Conservation (phyloP, 1,140 invertebrate species). For the Charaxes varanes region DNA sequence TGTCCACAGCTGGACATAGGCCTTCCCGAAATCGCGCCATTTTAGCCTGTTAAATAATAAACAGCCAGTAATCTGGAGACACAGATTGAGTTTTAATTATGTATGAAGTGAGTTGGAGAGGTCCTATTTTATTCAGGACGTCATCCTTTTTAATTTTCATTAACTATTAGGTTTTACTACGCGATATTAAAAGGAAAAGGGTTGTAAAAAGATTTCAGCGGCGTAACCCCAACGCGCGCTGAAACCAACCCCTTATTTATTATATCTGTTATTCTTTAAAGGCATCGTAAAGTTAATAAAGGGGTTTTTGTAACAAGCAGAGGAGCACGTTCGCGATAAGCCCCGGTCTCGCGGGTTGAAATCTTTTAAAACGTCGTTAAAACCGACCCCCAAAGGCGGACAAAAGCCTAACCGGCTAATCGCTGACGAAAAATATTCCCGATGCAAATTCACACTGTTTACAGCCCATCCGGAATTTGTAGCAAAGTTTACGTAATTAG, state of each 20-base stretch:
- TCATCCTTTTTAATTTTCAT: background rate
- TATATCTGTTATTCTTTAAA: slow-evolving; percentile 68
- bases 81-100: too few species aligned
- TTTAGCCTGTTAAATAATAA: too few species aligned
- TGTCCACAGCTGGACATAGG: too few species aligned
- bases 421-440: slow-evolving; percentile 69
- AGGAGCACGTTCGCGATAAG: slow-evolving; percentile 62
- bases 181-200: slow-evolving; percentile 21
- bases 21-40: too few species aligned
- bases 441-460: slow-evolving; percentile 68
- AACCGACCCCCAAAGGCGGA: slow-evolving; percentile 59
- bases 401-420: slow-evolving; percentile 66
- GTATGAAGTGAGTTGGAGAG: too few species aligned
- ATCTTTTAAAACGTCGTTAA: slow-evolving; percentile 73
- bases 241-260: slow-evolving; percentile 64
- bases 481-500: slow-evolving; percentile 57
- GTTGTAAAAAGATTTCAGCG: slow-evolving; percentile 49
- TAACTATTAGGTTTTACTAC: slow-evolving; percentile 8
- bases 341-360: slow-evolving; percentile 46
- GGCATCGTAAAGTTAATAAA: slow-evolving; percentile 70
- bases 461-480: slow-evolving; percentile 66
- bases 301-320: slow-evolving; percentile 64
- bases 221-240: slow-evolving; percentile 46
- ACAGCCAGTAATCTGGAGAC: too few species aligned
- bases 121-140: too few species aligned